Conservation (phyloP, 2,797 vertebrate genomes). For the Muscicapa striata region DNA sequence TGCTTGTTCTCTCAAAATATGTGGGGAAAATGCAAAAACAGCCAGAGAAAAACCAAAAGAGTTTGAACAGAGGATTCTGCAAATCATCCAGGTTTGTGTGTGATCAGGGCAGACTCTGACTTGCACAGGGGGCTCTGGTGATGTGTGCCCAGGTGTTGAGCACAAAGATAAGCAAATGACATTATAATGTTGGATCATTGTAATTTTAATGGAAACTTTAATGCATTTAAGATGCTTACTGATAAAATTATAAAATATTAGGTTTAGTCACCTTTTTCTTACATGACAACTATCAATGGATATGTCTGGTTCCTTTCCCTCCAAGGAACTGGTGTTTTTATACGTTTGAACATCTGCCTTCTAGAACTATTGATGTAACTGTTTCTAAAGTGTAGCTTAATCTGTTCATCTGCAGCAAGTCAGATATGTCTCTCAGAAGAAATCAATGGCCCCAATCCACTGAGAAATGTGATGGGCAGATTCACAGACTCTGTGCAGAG, state of each 20-base stretch:
- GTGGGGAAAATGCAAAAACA: background rate
- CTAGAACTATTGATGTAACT: background rate
- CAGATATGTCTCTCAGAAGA: background rate
- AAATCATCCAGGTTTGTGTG: background rate
- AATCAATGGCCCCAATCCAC: background rate
- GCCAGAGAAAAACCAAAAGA: background rate
- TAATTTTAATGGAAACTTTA: background rate
- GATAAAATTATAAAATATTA: background rate
- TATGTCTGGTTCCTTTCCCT: background rate
- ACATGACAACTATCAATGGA: background rate
- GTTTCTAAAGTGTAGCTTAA: background rate
- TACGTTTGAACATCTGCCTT: background rate
- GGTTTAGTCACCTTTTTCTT: background rate
- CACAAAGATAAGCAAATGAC: background rate
- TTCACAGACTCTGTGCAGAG: background rate
- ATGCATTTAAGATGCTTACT: background rate
- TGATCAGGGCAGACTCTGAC: background rate
- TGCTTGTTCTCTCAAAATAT: background rate
- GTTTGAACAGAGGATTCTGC: background rate
- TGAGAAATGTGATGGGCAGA: background rate
- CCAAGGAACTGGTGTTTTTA: background rate
- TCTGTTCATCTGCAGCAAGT: background rate
- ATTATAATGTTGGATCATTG: background rate
- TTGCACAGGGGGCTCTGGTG: fast-evolving
- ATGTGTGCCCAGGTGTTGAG: fast-evolving